These are phyloP conservation scores for Elephas maximus DNA, from an alignment of 2,113 vertebrate genomes.

Conservation along the genomic window DNA sequence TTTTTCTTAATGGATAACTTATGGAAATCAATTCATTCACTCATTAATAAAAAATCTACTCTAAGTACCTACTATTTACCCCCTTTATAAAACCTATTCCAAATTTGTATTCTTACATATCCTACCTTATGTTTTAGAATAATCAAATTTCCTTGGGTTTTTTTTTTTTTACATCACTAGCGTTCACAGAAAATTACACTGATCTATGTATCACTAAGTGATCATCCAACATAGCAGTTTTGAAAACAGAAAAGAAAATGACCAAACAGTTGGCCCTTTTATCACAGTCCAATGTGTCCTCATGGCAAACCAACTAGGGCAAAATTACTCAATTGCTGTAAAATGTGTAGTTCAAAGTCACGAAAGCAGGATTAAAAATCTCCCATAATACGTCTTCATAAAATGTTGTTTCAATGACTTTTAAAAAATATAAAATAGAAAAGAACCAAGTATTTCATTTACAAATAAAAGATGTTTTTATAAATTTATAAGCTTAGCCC, in stretches of 20 bases:
- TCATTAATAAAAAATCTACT: slow-evolving; percentile 13
- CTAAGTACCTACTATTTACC: background rate
- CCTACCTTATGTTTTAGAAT: background rate
- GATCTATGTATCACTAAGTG: background rate
- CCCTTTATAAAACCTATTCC: background rate
- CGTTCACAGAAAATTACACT: background rate
- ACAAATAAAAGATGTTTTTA: slow-evolving; percentile 29
- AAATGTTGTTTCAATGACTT: slow-evolving; percentile 3
- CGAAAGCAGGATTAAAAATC: slow-evolving; percentile 30
- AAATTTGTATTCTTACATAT: slow-evolving; percentile 18
- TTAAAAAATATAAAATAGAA: slow-evolving; percentile 43
- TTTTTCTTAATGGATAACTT: slow-evolving; percentile 34
- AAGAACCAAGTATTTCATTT: background rate
- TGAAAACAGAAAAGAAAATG: slow-evolving; percentile 67
- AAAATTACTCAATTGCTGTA: slow-evolving; percentile 72
- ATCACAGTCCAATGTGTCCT: slow-evolving; percentile 74
- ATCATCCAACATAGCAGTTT: slow-evolving; percentile 23
- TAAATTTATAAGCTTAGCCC: slow-evolving; percentile 17
- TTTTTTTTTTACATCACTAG: background rate
- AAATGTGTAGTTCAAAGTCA: slow-evolving; percentile 64
- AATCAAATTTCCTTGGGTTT: slow-evolving; percentile 14
- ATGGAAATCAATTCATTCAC: background rate
- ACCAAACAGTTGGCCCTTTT: slow-evolving; percentile 30
- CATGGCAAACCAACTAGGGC: slow-evolving; percentile 28
- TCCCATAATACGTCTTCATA: background rate